A percentile compares a stretch with the other conserved stretches of the same genome.
Conservation (phyloP, 2,797 vertebrate species). For the Pseudocheirus occidentalis region DNA sequence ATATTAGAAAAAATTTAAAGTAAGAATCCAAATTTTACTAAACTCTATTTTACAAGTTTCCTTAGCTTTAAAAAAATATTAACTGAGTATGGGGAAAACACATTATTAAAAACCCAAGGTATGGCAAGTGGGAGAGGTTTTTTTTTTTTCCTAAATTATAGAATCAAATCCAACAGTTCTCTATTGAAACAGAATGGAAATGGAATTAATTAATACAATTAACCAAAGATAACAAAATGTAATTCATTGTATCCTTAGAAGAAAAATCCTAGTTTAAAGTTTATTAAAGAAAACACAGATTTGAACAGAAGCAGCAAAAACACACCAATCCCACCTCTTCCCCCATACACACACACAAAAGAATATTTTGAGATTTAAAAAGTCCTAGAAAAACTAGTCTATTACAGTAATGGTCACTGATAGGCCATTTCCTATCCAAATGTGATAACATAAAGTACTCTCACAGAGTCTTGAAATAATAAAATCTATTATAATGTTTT, state of each 20-base stretch:
- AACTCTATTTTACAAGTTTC: constrained; percentile 28
- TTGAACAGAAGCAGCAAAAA: constrained; percentile 23
- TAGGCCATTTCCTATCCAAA: background rate
- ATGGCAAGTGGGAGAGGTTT: background rate
- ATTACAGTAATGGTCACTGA: constrained; percentile 17
- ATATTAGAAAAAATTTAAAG: background rate
- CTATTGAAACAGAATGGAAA: constrained; percentile 5
- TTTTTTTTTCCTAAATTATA: background rate
- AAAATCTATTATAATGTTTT: constrained; percentile 46
- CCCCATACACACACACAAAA: constrained; percentile 16
- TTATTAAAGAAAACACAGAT: constrained; percentile 45
- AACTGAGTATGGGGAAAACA: background rate
- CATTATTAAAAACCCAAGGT: constrained; percentile 1
- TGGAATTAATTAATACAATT: constrained; percentile 63
- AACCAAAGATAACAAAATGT: constrained; percentile 47
- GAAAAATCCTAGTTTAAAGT: constrained; percentile 58
- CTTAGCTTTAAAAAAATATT: background rate
- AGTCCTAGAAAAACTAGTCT: constrained; percentile 21
- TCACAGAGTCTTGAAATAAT: constrained; percentile 24
- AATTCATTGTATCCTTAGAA: constrained; percentile 55
- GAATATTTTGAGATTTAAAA: constrained; percentile 20
- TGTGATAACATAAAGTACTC: background rate
- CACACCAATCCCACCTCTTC: too few species aligned
- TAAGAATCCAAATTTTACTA: constrained; percentile 4
- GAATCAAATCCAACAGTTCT: constrained; percentile 18